A percentile compares a stretch with the other conserved stretches of the same genome.
Conservation (phyloP, 2,113 vertebrate genomes). For the Bombycilla garrulus region DNA sequence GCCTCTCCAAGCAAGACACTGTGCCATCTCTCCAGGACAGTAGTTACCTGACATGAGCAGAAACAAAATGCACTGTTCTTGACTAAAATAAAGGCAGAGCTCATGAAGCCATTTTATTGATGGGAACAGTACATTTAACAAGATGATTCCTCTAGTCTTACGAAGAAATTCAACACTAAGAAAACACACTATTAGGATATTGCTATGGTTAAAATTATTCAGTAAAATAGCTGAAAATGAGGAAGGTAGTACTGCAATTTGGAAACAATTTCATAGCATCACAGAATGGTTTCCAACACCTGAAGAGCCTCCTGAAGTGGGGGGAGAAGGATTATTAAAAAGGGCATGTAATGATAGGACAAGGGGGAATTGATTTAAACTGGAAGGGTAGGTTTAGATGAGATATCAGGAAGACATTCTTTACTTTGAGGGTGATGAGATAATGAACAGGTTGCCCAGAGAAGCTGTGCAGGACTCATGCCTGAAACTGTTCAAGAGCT, state of each 20-base stretch:
- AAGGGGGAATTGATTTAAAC: background rate
- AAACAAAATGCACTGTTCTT: background rate
- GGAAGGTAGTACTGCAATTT: background rate
- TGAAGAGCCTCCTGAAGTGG: fast-evolving
- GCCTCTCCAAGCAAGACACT: background rate
- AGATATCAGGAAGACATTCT: background rate
- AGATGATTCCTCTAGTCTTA: background rate
- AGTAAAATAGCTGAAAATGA: background rate
- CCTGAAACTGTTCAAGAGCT: background rate
- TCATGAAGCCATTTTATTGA: background rate
- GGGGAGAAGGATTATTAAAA: background rate
- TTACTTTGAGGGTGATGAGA: background rate
- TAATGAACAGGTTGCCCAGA: background rate
- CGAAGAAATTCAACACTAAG: background rate
- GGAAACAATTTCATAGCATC: background rate
- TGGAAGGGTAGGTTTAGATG: background rate
- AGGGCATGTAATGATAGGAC: background rate
- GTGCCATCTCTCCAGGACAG: background rate
- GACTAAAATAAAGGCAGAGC: background rate
- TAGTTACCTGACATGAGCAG: background rate
- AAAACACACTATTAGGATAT: background rate
- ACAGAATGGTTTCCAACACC: background rate
- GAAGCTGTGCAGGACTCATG: background rate
- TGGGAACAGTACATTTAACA: background rate
- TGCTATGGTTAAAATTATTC: background rate